Conservation (phyloP, 2,888 invertebrate species). For the Trissolcus brochymenae region DNA sequence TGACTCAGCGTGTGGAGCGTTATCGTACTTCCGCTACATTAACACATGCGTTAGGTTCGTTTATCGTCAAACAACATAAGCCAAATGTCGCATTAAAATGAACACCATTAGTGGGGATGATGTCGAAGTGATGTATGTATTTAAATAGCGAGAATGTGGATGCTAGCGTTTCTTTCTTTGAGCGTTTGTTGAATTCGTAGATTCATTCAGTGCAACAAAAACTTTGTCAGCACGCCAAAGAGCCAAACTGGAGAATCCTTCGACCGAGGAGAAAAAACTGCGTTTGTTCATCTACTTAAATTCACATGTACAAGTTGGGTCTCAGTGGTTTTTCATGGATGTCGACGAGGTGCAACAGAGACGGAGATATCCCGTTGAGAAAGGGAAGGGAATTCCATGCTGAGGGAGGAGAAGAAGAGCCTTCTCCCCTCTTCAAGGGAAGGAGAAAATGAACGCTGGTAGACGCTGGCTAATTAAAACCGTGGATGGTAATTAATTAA, state of each 20-base stretch:
- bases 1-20: conserved; percentile 24
- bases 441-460: conserved; percentile 53
- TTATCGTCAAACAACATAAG: conserved; percentile 43
- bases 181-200: conserved; percentile 11
- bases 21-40: conserved; percentile 49
- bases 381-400: conserved; percentile 22
- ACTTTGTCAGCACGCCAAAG: conserved; percentile 44
- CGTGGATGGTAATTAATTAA: conserved; percentile 76
- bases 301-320: conserved; percentile 53
- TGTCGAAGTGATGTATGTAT: conserved; percentile 17
- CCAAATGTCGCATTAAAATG: conserved; percentile 35
- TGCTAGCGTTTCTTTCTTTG: conserved; percentile 1
- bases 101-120: conserved; percentile 6
- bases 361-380: conserved; percentile 1
- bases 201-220: conserved; percentile 14
- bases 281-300: conserved; percentile 29
- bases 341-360: conserved; percentile 26
- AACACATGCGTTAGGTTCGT: conserved; percentile 35
- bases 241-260: conserved; percentile 59
- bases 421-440: conserved; percentile 10
- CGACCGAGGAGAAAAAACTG: conserved; percentile 37
- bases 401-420: conserved; percentile 8
- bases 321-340: conserved; percentile 66
- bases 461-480: conserved; percentile 74
- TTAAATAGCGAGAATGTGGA: conserved; percentile 6